Percentiles rank a stretch among this genome's conserved stretches.
Evolutionary conservation across 1,140 invertebrate species (phyloP).

Genomic region (Pseudomyrmex pallidus): DNA sequence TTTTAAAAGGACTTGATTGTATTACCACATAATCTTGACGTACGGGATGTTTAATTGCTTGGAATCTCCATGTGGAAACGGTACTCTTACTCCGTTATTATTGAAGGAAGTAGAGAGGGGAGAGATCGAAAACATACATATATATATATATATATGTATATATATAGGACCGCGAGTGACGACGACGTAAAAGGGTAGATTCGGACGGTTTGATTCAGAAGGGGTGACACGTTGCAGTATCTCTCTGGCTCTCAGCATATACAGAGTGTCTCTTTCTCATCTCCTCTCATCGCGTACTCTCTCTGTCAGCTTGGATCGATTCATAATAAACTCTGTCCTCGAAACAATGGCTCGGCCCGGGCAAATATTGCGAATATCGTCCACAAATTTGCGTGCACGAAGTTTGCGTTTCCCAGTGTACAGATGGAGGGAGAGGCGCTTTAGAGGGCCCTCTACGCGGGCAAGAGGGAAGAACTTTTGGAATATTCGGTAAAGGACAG

Average conservation of each 20-base stretch:
- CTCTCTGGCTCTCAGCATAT: constrained; percentile 63
- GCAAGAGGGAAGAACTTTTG: constrained; percentile 35
- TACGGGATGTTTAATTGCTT: constrained; percentile 26
- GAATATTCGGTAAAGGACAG: constrained; percentile 57
- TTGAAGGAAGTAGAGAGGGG: constrained; percentile 57
- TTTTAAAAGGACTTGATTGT: constrained; percentile 5
- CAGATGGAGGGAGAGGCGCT: constrained; percentile 59
- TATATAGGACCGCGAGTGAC: constrained; percentile 52
- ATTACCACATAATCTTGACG: background rate
- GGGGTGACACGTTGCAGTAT: constrained; percentile 82
- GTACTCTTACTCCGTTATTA: constrained; percentile 31
- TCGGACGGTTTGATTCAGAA: constrained; percentile 80
- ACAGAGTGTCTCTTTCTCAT: constrained; percentile 56
- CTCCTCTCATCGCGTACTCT: constrained; percentile 69
- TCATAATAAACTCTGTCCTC: constrained; percentile 81
- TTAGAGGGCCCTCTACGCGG: constrained; percentile 50
- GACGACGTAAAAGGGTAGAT: constrained; percentile 72
- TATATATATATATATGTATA: no score
- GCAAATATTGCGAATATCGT: constrained; percentile 83
- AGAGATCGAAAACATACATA: constrained; percentile 56
- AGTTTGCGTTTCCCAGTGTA: constrained; percentile 76
- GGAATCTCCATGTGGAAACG: constrained; percentile 24
- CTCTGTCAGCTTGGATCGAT: constrained; percentile 80
- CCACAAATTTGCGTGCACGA: constrained; percentile 82
- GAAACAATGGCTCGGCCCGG: constrained; percentile 82